Conservation (phyloP, 2,113 vertebrate genomes). For the Xenopus tropicalis region DNA sequence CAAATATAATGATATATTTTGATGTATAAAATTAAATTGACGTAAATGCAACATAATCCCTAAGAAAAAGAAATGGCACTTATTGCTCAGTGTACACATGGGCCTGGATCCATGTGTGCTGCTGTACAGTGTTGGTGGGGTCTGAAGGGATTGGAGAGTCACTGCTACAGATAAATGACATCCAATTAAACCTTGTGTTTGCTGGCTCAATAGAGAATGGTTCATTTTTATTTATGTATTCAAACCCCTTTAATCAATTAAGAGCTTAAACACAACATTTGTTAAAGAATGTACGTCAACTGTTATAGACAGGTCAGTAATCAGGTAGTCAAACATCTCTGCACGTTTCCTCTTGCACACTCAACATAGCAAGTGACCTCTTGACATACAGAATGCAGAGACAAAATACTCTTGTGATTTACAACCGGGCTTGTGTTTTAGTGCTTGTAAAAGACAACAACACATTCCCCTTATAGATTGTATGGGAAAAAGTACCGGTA, state of each 20-base stretch:
- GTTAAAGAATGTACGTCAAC: constrained; percentile 12
- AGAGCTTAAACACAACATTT: constrained; percentile 11
- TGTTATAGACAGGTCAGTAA: constrained; percentile 23
- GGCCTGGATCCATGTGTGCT: neutral
- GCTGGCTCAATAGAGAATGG: constrained; percentile 15
- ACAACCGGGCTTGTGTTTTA: neutral
- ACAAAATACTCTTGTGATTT: neutral
- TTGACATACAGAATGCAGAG: neutral
- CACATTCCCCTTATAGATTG: too few relatives aligned
- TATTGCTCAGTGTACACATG: too few relatives aligned
- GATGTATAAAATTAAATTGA: too few relatives aligned
- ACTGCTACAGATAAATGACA: constrained; percentile 14
- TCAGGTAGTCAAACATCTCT: constrained; percentile 5
- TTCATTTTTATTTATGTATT: constrained; percentile 30
- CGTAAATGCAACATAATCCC: too few relatives aligned
- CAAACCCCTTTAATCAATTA: constrained; percentile 30
- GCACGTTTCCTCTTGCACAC: neutral
- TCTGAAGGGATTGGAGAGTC: neutral
- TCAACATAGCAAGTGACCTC: neutral
- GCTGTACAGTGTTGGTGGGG: neutral
- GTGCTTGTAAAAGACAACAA: neutral
- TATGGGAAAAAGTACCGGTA: too few relatives aligned
- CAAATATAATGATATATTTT: too few relatives aligned
- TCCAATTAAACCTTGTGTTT: constrained; percentile 13
- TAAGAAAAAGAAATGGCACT: too few relatives aligned